Base-by-base conservation (phyloP, 2,888 invertebrate genomes). In the Polietes domitor region DNA sequence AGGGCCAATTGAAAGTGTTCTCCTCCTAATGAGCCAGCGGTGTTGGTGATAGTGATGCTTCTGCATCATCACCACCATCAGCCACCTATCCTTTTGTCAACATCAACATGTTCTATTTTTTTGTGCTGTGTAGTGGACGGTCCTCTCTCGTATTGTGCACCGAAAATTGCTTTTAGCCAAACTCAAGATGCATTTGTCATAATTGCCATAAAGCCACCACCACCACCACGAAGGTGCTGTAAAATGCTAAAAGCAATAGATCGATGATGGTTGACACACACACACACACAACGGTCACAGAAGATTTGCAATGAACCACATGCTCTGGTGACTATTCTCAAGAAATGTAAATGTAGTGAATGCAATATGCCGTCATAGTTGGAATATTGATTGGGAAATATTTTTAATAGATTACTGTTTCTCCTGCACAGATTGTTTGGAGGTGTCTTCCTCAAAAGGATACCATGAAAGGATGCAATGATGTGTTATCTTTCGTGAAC, bases 1-100 rank as follows among this genome's bases (percentile, higher is more conserved):
- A 24, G 26, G 26, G 58, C 2, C 68, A 21, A 68, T 41, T 68
- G 41, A 12, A 19, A 68, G 6, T 63, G 28, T 63, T 32, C 15
- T 43, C 7, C 43, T 21, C 21, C 43, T 68, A 68, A 68, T 68
- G 68, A 68, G 68, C 68, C 24, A 41, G 41, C 58, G 19, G 7
- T 53, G 37, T 10, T 3, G 53, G 17, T 50, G 5, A 50, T 50
- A 4, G 5, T 32, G 32, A 32, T 50, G 50, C n/a, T n/a, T n/a
- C n/a, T n/a, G n/a, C 17, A 17, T 32, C 32, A 63, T 32, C 12
- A 41, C 19, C 65, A 65, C 10, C 63, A 41, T 17, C 41, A 65
- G 17, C n/a, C 9, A 32, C 21, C 15, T 53, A 32, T 41, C 9
- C 10, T 41, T 41, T 41, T 41, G 47, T n/a, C 47, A 12, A 32